These are phyloP conservation scores for Cephus cinctus DNA, from an alignment of 1,140 invertebrate species.

Conservation along the genomic window DNA sequence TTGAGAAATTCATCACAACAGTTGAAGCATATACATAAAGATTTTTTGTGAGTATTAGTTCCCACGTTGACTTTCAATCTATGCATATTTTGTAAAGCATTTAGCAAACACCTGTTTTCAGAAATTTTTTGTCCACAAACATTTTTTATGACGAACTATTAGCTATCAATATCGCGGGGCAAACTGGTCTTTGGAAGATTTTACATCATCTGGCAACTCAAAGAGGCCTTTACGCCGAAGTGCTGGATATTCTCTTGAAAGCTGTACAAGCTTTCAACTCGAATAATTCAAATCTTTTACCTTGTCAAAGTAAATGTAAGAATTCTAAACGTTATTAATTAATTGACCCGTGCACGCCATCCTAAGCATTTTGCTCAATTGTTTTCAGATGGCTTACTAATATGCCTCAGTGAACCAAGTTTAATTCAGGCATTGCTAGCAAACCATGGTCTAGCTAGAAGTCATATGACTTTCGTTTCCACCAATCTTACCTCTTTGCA, in stretches of 20 bases:
- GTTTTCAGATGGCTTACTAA: conserved; percentile 49
- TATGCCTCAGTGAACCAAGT: conserved; percentile 52
- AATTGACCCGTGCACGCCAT: background rate
- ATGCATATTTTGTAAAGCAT: no score
- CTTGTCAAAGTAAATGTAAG: conserved; percentile 36
- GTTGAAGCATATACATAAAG: conserved; percentile 49
- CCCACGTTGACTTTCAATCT: background rate
- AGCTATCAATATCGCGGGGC: conserved; percentile 64
- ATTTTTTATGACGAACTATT: conserved; percentile 69
- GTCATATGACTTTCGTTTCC: conserved; percentile 48
- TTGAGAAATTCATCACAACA: conserved; percentile 50
- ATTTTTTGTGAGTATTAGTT: conserved; percentile 58
- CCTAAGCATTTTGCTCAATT: background rate
- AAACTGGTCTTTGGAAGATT: conserved; percentile 64
- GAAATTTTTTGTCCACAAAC: conserved; percentile 68
- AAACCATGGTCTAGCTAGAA: conserved; percentile 45
- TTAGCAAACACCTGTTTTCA: no score
- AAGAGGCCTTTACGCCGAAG: conserved; percentile 60
- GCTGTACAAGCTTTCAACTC: conserved; percentile 35
- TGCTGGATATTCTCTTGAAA: conserved; percentile 55
- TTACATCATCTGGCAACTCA: conserved; percentile 61
- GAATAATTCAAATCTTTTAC: conserved; percentile 27
- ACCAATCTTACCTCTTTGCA: conserved; percentile 43
- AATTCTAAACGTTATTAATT: background rate
- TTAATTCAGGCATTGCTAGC: conserved; percentile 52